Base-by-base conservation (phyloP, 2,797 vertebrate species). In the Lacerta bilineata region DNA sequence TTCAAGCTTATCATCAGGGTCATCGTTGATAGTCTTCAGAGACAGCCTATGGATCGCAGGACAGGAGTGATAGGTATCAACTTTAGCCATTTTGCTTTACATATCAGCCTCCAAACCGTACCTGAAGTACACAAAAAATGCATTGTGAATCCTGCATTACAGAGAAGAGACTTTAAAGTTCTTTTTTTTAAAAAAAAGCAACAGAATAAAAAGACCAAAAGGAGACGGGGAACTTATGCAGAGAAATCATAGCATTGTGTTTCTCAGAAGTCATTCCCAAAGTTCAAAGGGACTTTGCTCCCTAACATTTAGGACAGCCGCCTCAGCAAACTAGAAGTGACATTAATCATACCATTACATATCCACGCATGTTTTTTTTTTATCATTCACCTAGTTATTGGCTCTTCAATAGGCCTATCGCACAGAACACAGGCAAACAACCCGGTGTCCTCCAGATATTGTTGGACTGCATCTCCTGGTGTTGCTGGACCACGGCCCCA, bases 21-120 rank as follows among this genome's bases (percentile, higher is more conserved):
- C 97, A 61, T 98, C 97, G 23, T 97, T 97, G 0, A 80, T 83
- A 23, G 94, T 90, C 92, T 91, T 95, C 86, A 93, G 85, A 27
- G 96, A 94, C 46, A 95, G 89, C n/a, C 94, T 93, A 36, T 95
- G 96, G 66, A 88, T 89, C 55, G 93, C 77, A 41, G 97, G 95
- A 76, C 97, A 97, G 50, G 98, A 98, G 74, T 95, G 96, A 39
- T 98, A 97, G 43, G 97, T 98, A 95, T 96, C 97, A 92, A 97
- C 96, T 93, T 96, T 96, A 83, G 97, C 96, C 97, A 97, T 97
- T 91, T 91, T 88, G 74, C 36, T 95, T 93, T 88, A 89, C 93
- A 95, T 96, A 95, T 92, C 91, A 96, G 88, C 89, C 88, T 83
- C 89, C 90, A 84, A 94, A 81, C 64, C 71, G 93, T 64, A 94